phyloP scores from a whole-genome alignment of 2,113 vertebrate species.

The Cervus canadensis region DNA sequence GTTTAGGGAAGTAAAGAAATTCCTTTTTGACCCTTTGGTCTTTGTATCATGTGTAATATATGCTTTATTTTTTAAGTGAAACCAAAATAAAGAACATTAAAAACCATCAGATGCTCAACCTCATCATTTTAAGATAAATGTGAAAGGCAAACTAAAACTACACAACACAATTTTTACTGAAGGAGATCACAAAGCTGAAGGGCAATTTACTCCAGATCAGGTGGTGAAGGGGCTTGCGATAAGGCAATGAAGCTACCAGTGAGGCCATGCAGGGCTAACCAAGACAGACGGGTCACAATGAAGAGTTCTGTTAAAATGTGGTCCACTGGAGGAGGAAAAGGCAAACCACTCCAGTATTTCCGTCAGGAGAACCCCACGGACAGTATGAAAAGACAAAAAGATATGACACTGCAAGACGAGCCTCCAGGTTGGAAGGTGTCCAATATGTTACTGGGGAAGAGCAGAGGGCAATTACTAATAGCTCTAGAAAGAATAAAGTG shows the following conservation, averaged over 20 bases:
- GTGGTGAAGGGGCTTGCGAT: background rate
- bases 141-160: slow-evolving; percentile 14
- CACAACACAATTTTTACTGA: background rate
- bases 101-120: background rate
- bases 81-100: background rate
- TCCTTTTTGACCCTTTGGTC: background rate
- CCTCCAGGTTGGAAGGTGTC: background rate
- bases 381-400: background rate
- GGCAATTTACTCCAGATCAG: background rate
- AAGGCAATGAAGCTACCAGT: background rate
- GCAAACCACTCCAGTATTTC: background rate
- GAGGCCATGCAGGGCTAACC: background rate
- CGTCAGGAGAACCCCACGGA: background rate
- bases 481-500: background rate
- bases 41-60: background rate
- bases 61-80: background rate
- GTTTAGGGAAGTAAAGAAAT: background rate
- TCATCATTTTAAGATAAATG: slow-evolving; percentile 2
- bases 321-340: background rate
- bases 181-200: background rate
- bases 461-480: background rate
- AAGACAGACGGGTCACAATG: background rate
- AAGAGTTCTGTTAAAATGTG: background rate
- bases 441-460: background rate
- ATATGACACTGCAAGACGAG: background rate